A percentile compares a stretch with the other conserved stretches of the same genome.
These are phyloP conservation scores for Ferrisia virgata DNA, from an alignment of 2,888 invertebrate genomes.

Conservation along the genomic window DNA sequence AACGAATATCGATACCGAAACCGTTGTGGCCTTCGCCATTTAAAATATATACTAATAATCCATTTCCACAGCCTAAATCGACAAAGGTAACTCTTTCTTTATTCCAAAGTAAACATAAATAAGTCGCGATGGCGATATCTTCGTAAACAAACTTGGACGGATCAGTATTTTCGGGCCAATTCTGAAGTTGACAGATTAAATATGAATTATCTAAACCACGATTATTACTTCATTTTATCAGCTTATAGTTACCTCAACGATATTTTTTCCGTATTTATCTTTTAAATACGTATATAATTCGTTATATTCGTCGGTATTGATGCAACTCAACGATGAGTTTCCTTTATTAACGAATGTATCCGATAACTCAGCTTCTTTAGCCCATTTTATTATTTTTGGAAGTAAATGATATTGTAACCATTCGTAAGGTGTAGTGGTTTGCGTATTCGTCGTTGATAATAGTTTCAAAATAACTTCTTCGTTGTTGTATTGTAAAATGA, in stretches of 20 bases:
- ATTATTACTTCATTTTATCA: background rate
- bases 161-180: slow-evolving; percentile 91
- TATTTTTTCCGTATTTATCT: slow-evolving; percentile 69
- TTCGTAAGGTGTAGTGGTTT: background rate
- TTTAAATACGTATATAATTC: slow-evolving; percentile 71
- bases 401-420: slow-evolving; percentile 4
- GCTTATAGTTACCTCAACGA: slow-evolving; percentile 62
- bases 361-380: background rate
- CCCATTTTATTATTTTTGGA: slow-evolving; percentile 38
- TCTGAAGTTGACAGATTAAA: slow-evolving; percentile 54
- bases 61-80: slow-evolving; percentile 97
- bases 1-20: slow-evolving; percentile 78
- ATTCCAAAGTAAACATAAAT: slow-evolving; percentile 77
- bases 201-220: background rate
- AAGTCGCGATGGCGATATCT: slow-evolving; percentile 90
- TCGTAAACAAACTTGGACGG: slow-evolving; percentile 94
- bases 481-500: background rate
- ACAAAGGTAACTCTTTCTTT: slow-evolving; percentile 63
- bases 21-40: slow-evolving; percentile 79
- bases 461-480: background rate
- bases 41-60: slow-evolving; percentile 82
- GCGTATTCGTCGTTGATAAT: background rate
- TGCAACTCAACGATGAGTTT: background rate
- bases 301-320: slow-evolving; percentile 61
- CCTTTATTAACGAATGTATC: background rate